phyloP scores from a whole-genome alignment of 2,797 vertebrate genomes.

The Salmo trutta region DNA sequence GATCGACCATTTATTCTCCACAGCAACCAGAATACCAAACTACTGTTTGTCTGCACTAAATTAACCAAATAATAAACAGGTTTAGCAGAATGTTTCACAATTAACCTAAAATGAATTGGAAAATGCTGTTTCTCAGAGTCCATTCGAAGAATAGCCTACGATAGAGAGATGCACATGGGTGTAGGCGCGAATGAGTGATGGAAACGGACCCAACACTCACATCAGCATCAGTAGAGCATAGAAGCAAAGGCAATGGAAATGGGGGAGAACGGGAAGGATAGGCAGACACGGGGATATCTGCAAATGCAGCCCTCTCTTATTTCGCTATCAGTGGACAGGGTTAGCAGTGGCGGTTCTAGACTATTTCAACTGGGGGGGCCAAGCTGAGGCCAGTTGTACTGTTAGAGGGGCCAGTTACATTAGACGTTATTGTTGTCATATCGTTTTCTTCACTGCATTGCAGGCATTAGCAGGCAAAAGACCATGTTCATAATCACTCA shows the following conservation, averaged over 20 bases:
- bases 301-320: constrained; percentile 25
- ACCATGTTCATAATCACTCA: too few species aligned
- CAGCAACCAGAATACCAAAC: neutral
- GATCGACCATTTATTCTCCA: neutral
- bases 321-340: constrained; percentile 8
- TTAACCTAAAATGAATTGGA: neutral
- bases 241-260: constrained; percentile 25
- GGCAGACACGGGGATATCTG: constrained; percentile 18
- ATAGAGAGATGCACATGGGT: constrained; percentile 26
- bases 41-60: neutral
- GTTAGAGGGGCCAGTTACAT: too few species aligned
- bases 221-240: constrained; percentile 34
- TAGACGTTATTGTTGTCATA: too few species aligned
- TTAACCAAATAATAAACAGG: neutral
- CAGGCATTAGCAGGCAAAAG: too few species aligned
- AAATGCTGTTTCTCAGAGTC: neutral
- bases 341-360: neutral
- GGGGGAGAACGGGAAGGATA: constrained; percentile 21
- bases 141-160: neutral
- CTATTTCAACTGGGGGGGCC: too few species aligned
- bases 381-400: too few species aligned
- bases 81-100: neutral
- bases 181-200: constrained; percentile 25
- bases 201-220: constrained; percentile 42
- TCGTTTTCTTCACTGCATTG: too few species aligned